phyloP scores from a whole-genome alignment of 2,888 invertebrate genomes.

The Pammene fasciana region DNA sequence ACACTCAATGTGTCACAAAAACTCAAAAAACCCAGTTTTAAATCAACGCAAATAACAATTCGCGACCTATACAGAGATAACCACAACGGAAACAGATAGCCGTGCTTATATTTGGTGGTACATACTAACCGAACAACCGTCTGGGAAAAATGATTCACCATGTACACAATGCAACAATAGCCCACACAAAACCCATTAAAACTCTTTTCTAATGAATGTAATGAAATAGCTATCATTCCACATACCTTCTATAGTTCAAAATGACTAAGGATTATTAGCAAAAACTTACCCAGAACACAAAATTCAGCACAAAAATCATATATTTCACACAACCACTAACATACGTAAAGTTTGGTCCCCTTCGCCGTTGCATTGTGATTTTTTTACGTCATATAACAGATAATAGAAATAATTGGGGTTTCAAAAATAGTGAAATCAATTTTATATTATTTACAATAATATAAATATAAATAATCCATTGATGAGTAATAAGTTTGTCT shows the following conservation, averaged over 20 bases:
- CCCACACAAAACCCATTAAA: constrained; percentile 2
- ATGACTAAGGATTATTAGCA: not conserved
- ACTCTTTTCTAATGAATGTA: constrained; percentile 19
- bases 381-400: constrained; percentile 44
- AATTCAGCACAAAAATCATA: constrained; percentile 94
- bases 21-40: not conserved
- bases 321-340: constrained; percentile 95
- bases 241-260: not conserved
- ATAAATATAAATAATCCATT: constrained; percentile 36
- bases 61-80: constrained; percentile 5
- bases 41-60: constrained; percentile 17
- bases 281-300: constrained; percentile 93
- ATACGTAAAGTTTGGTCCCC: constrained; percentile 89
- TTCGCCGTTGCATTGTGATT: constrained; percentile 83
- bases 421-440: constrained; percentile 5
- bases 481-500: constrained; percentile 12
- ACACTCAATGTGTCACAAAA: not conserved
- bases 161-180: constrained; percentile 33
- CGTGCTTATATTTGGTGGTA: not conserved
- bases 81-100: constrained; percentile 34
- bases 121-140: constrained; percentile 1
- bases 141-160: constrained; percentile 39
- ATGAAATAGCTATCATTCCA: constrained; percentile 5
- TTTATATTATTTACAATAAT: constrained; percentile 38
- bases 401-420: not conserved